Evolutionary conservation across 1,140 invertebrate genomes (phyloP).

Genomic region (Trachelipus rathkii): DNA sequence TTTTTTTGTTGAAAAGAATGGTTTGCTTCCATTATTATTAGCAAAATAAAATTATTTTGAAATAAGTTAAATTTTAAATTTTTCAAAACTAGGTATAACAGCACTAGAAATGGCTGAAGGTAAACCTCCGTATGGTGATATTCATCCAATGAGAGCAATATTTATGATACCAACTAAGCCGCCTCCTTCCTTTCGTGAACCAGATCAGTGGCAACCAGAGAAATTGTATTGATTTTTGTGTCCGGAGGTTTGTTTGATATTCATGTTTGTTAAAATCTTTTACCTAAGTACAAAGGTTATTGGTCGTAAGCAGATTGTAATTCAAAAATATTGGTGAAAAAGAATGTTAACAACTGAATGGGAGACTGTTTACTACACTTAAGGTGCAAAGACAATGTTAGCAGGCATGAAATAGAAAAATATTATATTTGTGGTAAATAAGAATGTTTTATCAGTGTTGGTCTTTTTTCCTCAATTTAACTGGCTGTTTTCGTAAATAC

Average conservation of each 20-base stretch:
- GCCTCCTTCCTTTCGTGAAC: slow-evolving; percentile 93
- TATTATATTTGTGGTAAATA: too few relatives aligned
- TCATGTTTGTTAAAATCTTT: neutral
- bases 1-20: too few relatives aligned
- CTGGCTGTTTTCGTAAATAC: too few relatives aligned
- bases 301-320: neutral
- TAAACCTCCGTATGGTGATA: slow-evolving; percentile 89
- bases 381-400: too few relatives aligned
- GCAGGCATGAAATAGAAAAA: too few relatives aligned
- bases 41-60: neutral
- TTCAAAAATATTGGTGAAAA: neutral
- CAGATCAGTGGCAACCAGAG: slow-evolving; percentile 90
- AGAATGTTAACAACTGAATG: neutral
- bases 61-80: neutral
- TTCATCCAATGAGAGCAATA: slow-evolving; percentile 98
- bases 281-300: neutral
- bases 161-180: slow-evolving; percentile 99
- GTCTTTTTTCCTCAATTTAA: too few relatives aligned
- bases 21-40: too few relatives aligned
- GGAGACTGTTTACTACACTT: too few relatives aligned
- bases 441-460: too few relatives aligned
- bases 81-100: slow-evolving; percentile 65
- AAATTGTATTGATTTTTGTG: slow-evolving; percentile 98
- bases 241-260: slow-evolving; percentile 58
- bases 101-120: slow-evolving; percentile 99